These are phyloP conservation scores for Galerucella calmariensis DNA, from an alignment of 2,888 invertebrate species.

Conservation along the genomic window DNA sequence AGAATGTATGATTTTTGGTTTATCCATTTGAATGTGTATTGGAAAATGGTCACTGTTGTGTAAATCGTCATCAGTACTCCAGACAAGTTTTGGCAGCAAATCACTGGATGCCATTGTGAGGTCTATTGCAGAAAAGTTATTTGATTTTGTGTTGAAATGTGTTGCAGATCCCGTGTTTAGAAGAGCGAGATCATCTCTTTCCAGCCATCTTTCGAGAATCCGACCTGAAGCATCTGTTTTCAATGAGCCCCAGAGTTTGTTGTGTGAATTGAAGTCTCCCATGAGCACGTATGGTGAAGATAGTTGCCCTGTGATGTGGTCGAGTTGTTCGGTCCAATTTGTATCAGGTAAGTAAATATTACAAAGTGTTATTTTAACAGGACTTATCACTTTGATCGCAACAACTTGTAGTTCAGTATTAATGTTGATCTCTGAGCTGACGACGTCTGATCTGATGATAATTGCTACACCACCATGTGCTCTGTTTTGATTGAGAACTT, in stretches of 20 bases:
- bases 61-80: background rate
- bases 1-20: too few species aligned
- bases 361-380: constrained; percentile 17
- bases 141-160: constrained; percentile 12
- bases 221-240: constrained; percentile 13
- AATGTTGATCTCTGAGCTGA: background rate
- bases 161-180: constrained; percentile 6
- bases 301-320: constrained; percentile 14
- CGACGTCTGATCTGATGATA: constrained; percentile 12
- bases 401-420: constrained; percentile 11
- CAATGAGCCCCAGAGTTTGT: constrained; percentile 15
- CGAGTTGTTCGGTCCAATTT: constrained; percentile 14
- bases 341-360: constrained; percentile 19
- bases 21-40: too few species aligned
- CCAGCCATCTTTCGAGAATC: constrained; percentile 8
- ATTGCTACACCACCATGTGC: constrained; percentile 29
- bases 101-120: constrained; percentile 7
- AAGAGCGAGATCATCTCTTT: background rate
- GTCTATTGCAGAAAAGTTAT: constrained; percentile 24
- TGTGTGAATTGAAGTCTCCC: constrained; percentile 19
- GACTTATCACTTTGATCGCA: constrained; percentile 10
- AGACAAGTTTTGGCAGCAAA: background rate
- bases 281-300: constrained; percentile 10
- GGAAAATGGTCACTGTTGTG: background rate
- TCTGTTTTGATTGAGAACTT: background rate